Conservation (phyloP, 2,888 invertebrate species). For the Axea sp. region DNA sequence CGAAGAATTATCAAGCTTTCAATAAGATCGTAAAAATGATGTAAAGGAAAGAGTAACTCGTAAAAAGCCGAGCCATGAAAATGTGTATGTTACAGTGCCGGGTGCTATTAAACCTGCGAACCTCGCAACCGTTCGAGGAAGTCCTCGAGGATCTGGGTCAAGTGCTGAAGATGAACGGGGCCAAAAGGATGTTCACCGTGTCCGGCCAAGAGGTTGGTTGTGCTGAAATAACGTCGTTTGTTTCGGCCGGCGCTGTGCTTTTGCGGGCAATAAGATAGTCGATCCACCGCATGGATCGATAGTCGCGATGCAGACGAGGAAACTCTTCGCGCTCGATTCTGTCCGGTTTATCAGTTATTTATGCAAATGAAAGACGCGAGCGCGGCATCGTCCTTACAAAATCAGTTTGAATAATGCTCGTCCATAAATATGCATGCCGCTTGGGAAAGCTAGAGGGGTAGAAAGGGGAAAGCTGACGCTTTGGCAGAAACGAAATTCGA, state of each 20-base stretch:
- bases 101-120: constrained; percentile 93
- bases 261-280: constrained; percentile 49
- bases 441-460: constrained; percentile 50
- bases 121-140: constrained; percentile 96
- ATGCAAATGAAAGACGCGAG: constrained; percentile 73
- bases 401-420: constrained; percentile 76
- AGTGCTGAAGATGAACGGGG: constrained; percentile 94
- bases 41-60: no score
- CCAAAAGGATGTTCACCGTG: constrained; percentile 94
- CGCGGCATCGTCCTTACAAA: constrained; percentile 75
- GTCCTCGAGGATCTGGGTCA: constrained; percentile 95
- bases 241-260: constrained; percentile 29
- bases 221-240: constrained; percentile 23
- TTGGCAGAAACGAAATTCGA: constrained; percentile 68
- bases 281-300: constrained; percentile 60
- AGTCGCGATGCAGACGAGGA: constrained; percentile 52
- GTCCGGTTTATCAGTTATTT: constrained; percentile 72
- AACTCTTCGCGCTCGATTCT: constrained; percentile 60
- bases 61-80: constrained; percentile 6
- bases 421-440: constrained; percentile 76
- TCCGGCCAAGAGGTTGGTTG: constrained; percentile 91
- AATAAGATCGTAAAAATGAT: no score
- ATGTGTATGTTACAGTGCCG: constrained; percentile 85
- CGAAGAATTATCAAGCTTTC: no score
- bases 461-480: constrained; percentile 50